Base-by-base conservation (phyloP, 2,797 vertebrate species). In the Sebastes nivosus region DNA sequence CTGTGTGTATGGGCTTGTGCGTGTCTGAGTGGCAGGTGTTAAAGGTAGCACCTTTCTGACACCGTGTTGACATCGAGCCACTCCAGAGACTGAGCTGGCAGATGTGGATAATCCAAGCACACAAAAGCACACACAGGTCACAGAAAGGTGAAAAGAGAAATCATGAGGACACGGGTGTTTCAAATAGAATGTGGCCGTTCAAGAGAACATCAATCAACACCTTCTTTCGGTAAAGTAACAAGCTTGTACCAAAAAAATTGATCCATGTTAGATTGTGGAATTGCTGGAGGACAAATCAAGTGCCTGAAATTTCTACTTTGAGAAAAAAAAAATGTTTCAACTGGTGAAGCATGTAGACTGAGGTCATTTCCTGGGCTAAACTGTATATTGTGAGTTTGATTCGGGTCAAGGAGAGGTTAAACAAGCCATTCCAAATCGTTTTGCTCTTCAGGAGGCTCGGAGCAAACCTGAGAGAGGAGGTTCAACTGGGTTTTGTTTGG, bases 391-490 rank as follows among this genome's bases (percentile, higher is more conserved):
- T 61, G 20, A 22, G 61, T 75, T 64, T 80, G 18, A 75, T 63
- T 86, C 2, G 2, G 77, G 83, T 89, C 82, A 81, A 59, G 42
- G 25, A 52, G 59, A 87, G 87, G 88, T 93, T 86, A 91, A 90
- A 72, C 24, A 67, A 83, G 72, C 32, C 74, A 77, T 78, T 87
- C 20, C 55, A 22, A 30, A 34, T 76, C 14, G 3, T 83, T 83
- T 77, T 52, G n/a, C 25, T 82, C 55, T 61, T 57, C 30, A 6
- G 55, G 27, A 87, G 66, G 61, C 25, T 25, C 34, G 75, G 65
- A 68, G 30, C 54, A 72, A 84, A 64, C 59, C 59, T 20, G 24
- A 52, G 58, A 79, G 25, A 78, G 29, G 54, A 55, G n/a, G 38
- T 46, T 82, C 13, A 84, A 85, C 83, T 66, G 70, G 63, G 61